Base-by-base conservation (phyloP, 1,140 invertebrate species). In the Latrodectus geometricus region DNA sequence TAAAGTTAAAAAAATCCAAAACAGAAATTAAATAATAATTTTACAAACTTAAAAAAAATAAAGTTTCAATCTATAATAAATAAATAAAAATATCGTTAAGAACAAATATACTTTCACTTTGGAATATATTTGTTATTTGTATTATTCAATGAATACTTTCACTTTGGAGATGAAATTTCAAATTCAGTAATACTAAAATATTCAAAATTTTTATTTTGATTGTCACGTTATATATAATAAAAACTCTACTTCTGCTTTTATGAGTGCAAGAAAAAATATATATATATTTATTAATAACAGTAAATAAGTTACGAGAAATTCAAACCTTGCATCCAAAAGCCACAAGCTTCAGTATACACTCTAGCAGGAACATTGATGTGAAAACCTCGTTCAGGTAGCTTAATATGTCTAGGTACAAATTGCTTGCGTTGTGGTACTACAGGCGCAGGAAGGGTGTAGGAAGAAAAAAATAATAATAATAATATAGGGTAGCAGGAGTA, bases 341-440 rank as follows among this genome's bases (percentile, higher is more conserved):
- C 92, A 97, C 94, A 93, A 99, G 93, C 95, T 99, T 99, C 93
- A 99, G 94, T 91, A 97, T 94, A 92, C 96, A 97, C 94, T 99
- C 97, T 93, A 98, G 93, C 92, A 97, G 95, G 94, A 99, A 99
- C 93, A 97, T 94, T 91, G 95, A 93, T 91, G 97, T 98, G 94
- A 98, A 97, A 91, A 96, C 93, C 93, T 95, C 94, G 94, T 98
- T 99, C 94, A 97, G 95, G 92, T 95, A 94, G 92, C 94, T 94
- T 93, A 97, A 94, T 93, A 94, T 94, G 93, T 97, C 95, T 92
- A 94, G 94, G 92, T 96, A 95, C 91, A 94, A 92, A 91, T 93
- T 92, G 92, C 95, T 95, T 92, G 96, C 95, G 92, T 96, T 94
- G 93, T 97, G 95, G 94, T 96, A 97, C 96, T 97, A 95, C 50